These are phyloP conservation scores for Apogon hyalosoma DNA, from an alignment of 2,797 vertebrate species.

Conservation along the genomic window DNA sequence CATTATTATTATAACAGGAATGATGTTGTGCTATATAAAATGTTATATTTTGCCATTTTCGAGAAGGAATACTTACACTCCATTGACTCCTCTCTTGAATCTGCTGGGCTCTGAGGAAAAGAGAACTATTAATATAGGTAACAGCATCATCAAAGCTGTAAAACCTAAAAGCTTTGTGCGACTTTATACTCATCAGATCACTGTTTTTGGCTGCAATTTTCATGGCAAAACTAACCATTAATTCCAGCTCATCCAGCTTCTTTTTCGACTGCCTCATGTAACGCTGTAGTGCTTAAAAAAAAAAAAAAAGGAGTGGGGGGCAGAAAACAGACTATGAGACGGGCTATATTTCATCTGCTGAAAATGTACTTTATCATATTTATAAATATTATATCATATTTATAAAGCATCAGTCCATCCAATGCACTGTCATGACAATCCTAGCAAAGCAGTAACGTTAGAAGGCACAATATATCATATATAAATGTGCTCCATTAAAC, in stretches of 20 bases:
- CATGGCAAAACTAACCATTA: constrained; percentile 50
- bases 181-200: too few species aligned
- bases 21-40: background rate
- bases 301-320: background rate
- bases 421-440: too few species aligned
- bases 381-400: too few species aligned
- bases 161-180: too few species aligned
- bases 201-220: background rate
- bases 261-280: constrained; percentile 32
- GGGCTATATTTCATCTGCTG: background rate
- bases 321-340: constrained; percentile 26
- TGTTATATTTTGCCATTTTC: background rate
- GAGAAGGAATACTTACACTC: constrained; percentile 45
- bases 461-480: too few species aligned
- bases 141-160: too few species aligned
- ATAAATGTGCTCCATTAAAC: too few species aligned
- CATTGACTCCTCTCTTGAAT: constrained; percentile 39
- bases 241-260: constrained; percentile 23
- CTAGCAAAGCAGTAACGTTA: background rate
- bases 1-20: background rate
- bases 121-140: background rate
- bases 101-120: constrained; percentile 52
- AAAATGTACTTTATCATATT: too few species aligned
- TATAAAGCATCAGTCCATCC: too few species aligned
- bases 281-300: constrained; percentile 33